Evolutionary conservation across 2,888 invertebrate genomes (phyloP).

Genomic region (Chymomyza procnemis): DNA sequence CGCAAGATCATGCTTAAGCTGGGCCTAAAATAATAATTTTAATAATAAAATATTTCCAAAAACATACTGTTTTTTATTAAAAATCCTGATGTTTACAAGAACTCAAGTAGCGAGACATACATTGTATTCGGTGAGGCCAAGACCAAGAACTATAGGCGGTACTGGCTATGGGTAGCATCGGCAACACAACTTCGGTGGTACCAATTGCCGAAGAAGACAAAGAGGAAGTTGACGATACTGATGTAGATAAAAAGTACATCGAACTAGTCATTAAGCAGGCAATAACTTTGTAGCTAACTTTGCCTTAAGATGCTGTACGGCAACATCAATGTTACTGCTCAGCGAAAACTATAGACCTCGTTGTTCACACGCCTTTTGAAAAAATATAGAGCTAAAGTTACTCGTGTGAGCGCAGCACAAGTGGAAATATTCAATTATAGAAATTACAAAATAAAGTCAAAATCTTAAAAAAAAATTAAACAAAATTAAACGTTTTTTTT

Average conservation of each 20-base stretch:
- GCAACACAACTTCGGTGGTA: slow-evolving; percentile 85
- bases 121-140: slow-evolving; percentile 99
- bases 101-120: slow-evolving; percentile 99
- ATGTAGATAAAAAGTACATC: slow-evolving; percentile 98
- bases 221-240: slow-evolving; percentile 96
- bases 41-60: no score
- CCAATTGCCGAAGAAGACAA: slow-evolving; percentile 95
- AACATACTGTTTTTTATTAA: slow-evolving; percentile 99
- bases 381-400: slow-evolving; percentile 35
- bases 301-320: slow-evolving; percentile 79
- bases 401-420: slow-evolving; percentile 33
- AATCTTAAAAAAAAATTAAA: no score
- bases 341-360: slow-evolving; percentile 34
- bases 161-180: slow-evolving; percentile 84
- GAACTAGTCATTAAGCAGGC: slow-evolving; percentile 99
- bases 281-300: slow-evolving; percentile 92
- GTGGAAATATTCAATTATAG: slow-evolving; percentile 32
- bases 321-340: slow-evolving; percentile 34
- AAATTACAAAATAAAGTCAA: slow-evolving; percentile 46
- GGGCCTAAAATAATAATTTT: slow-evolving; percentile 95
- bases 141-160: slow-evolving; percentile 97
- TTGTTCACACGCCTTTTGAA: slow-evolving; percentile 73
- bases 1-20: slow-evolving; percentile 99
- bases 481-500: no score
- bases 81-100: slow-evolving; percentile 98